Conservation (phyloP, 2,888 invertebrate species). For the Xiphydria camelus region DNA sequence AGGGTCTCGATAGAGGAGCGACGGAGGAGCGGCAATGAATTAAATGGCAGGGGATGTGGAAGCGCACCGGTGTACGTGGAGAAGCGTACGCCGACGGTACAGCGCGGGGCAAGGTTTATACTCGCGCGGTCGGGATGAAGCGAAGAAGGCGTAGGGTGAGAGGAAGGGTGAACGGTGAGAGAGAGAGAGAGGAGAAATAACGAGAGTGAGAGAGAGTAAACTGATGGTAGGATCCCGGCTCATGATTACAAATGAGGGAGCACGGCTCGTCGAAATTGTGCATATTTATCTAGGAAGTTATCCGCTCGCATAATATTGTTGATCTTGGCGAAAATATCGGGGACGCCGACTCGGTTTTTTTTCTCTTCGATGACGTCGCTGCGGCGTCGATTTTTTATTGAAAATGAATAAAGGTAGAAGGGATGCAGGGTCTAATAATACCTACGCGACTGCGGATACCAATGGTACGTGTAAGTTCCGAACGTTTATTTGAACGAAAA, state of each 20-base stretch:
- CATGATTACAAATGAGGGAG: background rate
- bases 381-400: no score
- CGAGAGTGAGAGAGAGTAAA: background rate
- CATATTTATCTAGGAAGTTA: conserved; percentile 3
- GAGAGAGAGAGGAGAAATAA: conserved; percentile 6
- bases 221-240: background rate
- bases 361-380: background rate
- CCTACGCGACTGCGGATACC: no score
- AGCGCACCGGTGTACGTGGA: no score
- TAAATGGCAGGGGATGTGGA: no score
- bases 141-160: no score
- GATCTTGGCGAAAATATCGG: conserved; percentile 12
- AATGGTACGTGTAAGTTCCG: no score
- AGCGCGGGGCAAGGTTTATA: no score
- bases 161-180: background rate
- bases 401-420: no score
- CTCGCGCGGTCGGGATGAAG: no score
- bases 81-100: no score
- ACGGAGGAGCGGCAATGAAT: background rate
- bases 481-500: no score
- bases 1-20: background rate
- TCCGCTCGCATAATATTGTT: conserved; percentile 14
- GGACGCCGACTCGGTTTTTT: conserved; percentile 3
- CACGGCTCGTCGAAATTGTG: conserved; percentile 1
- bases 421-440: no score